Evolutionary conservation across 2,888 invertebrate species (phyloP), one percentile per base, ranked within the genome.

Genomic region (Coenonympha glycerion): DNA sequence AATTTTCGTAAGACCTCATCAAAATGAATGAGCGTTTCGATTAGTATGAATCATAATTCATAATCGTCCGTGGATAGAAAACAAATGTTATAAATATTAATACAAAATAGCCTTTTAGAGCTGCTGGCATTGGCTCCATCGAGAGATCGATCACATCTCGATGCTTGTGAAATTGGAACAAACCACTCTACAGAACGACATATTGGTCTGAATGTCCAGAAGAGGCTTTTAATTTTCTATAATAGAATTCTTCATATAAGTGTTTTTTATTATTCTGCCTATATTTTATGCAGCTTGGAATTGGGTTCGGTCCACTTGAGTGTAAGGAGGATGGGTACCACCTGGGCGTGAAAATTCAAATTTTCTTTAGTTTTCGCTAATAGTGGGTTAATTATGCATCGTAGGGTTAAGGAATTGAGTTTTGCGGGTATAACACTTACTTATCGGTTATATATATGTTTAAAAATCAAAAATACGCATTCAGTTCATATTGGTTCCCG

Each of bases 141-240:
- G 34, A 47, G 19, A 53, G 49, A 55, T 55, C 53, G 47, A 50
- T 41, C 46, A 47, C 47, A 11, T 42, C 46, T 34, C 21, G 18
- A 36, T 45, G 48, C 53, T 55, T 47, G 55, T 53, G 47, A 55
- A 55, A 52, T 55, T 47, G 47, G 55, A 53, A 47, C 53, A 45
- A 55, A 55, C 49, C 55, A 55, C 55, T 55, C 41, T 31, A 46
- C 34, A 47, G 47, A 50, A 45, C 22, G 45, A 45, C 45, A 45
- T 45, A 45, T 34, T 52, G 47, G 44, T 40, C 54, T 47, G 47
- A 52, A 50, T 47, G 47, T 47, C 47, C 50, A 50, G 49, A 50
- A 48, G 53, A 47, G 52, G 24, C 44, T 45, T 49, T 44, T 47
- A 26, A 15, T 36, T 40, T 46, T 22, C 15, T 36, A 33, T n/a